Base-by-base conservation (phyloP, 1,140 invertebrate species). In the Trichonephila clavipes region DNA sequence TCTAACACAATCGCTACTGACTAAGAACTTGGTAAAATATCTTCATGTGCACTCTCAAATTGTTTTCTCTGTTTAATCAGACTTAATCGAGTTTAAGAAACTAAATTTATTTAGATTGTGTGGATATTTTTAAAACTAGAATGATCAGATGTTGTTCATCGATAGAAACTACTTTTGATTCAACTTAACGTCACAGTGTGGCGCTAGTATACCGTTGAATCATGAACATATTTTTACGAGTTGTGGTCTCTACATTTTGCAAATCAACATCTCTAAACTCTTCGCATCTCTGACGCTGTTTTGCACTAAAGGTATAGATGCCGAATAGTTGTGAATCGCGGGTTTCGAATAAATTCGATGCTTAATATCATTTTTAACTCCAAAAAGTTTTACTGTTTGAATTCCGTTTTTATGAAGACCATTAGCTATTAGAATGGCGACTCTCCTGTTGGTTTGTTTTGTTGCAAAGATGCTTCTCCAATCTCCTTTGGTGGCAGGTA, bases 161-260 rank as follows among this genome's bases (percentile, higher is more conserved):
- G 14, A 21, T 21, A 34, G 14, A 61, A 18, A 24, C n/a, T 28
- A 34, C 28, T 90, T 86, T 92, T 92, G 8, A 69, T 69, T 92
- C 51, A 7, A 10, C 7, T 92, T 69, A 19, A 40, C 51, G 81
- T 86, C 90, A 86, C 81, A 66, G 64, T 87, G 90, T 92, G 90
- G 90, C 90, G 90, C 90, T 92, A 86, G 44, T 34, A 77, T 90
- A 90, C 88, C 69, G 34, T 59, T 61, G 10, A 58, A n/a, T 18
- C 12, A 21, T 12, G 1, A 87, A 51, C 44, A 62, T 16, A 24
- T 8, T 34, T n/a, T 62, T 62, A 5, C 69, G 69, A 16, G 6
- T 28, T 72, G 69, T 14, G 3, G 8, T 72, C 14, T 72, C 69
- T 72, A 72, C 14, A 72, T 72, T 72, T 34, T 28, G 24, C 3